These are phyloP conservation scores for Cheirogaleus major DNA, from an alignment of 2,797 vertebrate genomes.

Conservation along the genomic window DNA sequence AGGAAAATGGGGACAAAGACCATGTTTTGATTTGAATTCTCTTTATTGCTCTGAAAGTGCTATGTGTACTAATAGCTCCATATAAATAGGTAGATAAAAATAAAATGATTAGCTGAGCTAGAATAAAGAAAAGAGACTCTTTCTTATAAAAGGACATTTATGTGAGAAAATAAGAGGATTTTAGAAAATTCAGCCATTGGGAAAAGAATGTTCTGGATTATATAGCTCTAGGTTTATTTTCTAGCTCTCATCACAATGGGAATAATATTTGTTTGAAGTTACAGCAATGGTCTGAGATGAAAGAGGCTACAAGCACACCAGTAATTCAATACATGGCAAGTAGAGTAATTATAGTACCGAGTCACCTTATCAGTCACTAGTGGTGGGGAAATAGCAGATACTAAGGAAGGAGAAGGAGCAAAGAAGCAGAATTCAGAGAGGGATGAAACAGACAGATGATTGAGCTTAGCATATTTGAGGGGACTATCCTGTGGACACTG, in stretches of 20 bases:
- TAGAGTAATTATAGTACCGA: slow-evolving; percentile 42
- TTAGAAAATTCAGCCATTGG: slow-evolving; percentile 24
- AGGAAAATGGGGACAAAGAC: slow-evolving; percentile 67
- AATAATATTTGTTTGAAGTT: slow-evolving; percentile 60
- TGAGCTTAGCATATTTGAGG: slow-evolving; percentile 26
- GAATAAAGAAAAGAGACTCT: slow-evolving; percentile 41
- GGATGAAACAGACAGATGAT: neutral
- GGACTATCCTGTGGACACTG: neutral
- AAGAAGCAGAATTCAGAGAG: slow-evolving; percentile 16
- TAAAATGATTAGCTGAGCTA: slow-evolving; percentile 63
- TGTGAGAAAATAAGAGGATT: slow-evolving; percentile 39
- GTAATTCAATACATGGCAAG: slow-evolving; percentile 1
- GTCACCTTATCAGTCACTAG: slow-evolving; percentile 6
- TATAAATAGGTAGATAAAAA: slow-evolving; percentile 75
- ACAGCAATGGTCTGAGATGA: neutral
- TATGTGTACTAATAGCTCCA: slow-evolving; percentile 10
- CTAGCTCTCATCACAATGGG: slow-evolving; percentile 30
- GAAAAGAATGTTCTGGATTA: slow-evolving; percentile 41
- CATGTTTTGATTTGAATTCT: slow-evolving; percentile 60
- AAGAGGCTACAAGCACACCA: neutral
- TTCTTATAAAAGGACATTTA: slow-evolving; percentile 26
- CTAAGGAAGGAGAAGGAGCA: neutral
- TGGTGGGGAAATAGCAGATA: neutral
- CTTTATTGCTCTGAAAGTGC: slow-evolving; percentile 59
- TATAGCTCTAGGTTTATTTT: slow-evolving; percentile 60